Evolutionary conservation across 2,113 vertebrate species (phyloP), one percentile per base, ranked within the genome.

Genomic region (Ptyas mucosa): DNA sequence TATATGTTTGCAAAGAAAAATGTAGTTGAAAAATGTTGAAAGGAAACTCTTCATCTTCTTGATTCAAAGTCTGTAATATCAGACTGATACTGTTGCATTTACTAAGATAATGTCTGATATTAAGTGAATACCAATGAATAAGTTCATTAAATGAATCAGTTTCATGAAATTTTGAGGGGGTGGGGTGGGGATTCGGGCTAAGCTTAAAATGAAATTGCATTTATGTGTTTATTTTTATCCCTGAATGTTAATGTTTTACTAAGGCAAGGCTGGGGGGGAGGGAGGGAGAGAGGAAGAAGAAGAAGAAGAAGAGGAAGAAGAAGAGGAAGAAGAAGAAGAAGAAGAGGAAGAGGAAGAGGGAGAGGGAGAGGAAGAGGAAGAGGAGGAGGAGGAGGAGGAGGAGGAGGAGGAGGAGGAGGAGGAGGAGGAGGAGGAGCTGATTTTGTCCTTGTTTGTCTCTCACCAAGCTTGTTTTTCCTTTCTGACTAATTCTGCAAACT

Each of bases 401-500:
- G 54, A 20, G 1, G 54, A 5, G 1, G 54, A 54, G 5, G 53
- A 20, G 1, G 53, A 54, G 5, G 53, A 20, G 5, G 53, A 54
- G 18, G 53, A 18, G 5, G 54, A 55, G 18, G 5, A 21, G 18
- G 5, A 55, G 5, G 1, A 23, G 55, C 43, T 46, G 43, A 46
- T 88, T 87, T 7, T 24, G 1, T 89, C 12, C 34, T 93, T 24
- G 23, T 26, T 92, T 93, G 94, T 94, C 94, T 90, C 89, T 55
- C 90, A 81, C 86, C 43, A 49, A 90, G 10, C 11, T 51, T 58
- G 29, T 55, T 3, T n/a, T 55, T 90, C n/a, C 26, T 39, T 90
- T 95, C 89, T 93, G 86, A 85, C 69, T 87, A 94, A 2, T 94
- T 93, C 91, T 0, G 24, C 88, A 94, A 88, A 49, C 2, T 26